A percentile compares a stretch with the other conserved stretches of the same genome.
These are phyloP conservation scores for Arvicola amphibius DNA, from an alignment of 2,797 vertebrate species.

Conservation along the genomic window DNA sequence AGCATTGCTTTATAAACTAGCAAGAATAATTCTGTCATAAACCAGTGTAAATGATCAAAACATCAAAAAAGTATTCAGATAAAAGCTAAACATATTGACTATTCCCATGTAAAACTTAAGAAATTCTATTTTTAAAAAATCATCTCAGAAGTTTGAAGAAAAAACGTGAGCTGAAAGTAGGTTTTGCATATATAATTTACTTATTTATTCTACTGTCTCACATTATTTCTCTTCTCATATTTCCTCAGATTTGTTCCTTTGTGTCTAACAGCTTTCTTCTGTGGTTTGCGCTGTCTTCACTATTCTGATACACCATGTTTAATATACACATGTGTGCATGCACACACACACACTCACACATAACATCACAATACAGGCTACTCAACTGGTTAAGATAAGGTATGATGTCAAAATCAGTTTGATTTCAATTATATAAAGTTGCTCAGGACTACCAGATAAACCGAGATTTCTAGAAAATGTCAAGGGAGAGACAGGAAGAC, in stretches of 20 bases:
- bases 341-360: neutral
- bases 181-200: neutral
- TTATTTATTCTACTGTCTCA: neutral
- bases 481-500: neutral
- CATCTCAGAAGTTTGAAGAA: neutral
- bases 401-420: neutral
- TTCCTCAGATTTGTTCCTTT: neutral
- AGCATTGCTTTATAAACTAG: slow-evolving; percentile 55
- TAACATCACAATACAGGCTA: neutral
- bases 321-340: neutral
- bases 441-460: neutral
- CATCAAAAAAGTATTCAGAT: neutral
- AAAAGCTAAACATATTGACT: neutral
- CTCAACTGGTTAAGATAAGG: neutral
- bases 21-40: neutral
- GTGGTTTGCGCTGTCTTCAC: neutral
- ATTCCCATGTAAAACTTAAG: neutral
- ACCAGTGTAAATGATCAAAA: neutral
- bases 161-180: neutral
- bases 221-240: neutral
- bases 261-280: neutral
- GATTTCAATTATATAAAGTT: slow-evolving; percentile 18
- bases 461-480: neutral
- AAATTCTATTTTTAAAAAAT: neutral
- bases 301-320: neutral